A percentile compares a stretch with the other conserved stretches of the same genome.
Conservation (phyloP, 2,797 vertebrate genomes). For the Alfaro cultratus region DNA sequence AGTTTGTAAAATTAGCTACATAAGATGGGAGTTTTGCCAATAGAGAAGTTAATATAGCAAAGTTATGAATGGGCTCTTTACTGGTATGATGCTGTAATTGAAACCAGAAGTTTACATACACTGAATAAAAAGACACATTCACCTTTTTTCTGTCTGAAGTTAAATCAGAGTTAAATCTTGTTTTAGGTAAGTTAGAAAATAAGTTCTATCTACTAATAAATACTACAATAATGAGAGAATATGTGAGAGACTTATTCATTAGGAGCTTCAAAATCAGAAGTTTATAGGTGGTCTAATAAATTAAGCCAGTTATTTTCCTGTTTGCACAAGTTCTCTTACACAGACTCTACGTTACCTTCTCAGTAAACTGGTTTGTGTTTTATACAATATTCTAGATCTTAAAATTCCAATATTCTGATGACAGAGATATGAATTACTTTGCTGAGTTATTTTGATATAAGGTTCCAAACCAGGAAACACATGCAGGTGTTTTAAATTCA, state of each 20-base stretch:
- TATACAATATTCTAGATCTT: not conserved
- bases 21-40: not conserved
- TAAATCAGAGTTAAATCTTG: not conserved
- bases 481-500: not conserved
- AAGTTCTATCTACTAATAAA: not conserved
- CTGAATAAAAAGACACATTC: too few species aligned
- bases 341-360: not conserved
- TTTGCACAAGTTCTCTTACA: not conserved
- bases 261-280: not conserved
- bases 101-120: not conserved
- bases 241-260: not conserved
- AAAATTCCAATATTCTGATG: not conserved
- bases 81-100: not conserved
- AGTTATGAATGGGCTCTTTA: not conserved
- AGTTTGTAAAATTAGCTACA: not conserved
- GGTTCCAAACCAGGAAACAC: conserved; percentile 1
- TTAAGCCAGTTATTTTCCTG: not conserved
- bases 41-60: not conserved
- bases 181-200: not conserved
- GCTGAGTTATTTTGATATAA: not conserved
- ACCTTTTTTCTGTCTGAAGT: not conserved
- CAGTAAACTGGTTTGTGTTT: not conserved
- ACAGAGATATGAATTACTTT: not conserved
- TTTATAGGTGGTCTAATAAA: not conserved
- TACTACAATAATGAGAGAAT: not conserved